phyloP scores from a whole-genome alignment of 64 coral and sea anemone genomes.

The Montipora foliosa region DNA sequence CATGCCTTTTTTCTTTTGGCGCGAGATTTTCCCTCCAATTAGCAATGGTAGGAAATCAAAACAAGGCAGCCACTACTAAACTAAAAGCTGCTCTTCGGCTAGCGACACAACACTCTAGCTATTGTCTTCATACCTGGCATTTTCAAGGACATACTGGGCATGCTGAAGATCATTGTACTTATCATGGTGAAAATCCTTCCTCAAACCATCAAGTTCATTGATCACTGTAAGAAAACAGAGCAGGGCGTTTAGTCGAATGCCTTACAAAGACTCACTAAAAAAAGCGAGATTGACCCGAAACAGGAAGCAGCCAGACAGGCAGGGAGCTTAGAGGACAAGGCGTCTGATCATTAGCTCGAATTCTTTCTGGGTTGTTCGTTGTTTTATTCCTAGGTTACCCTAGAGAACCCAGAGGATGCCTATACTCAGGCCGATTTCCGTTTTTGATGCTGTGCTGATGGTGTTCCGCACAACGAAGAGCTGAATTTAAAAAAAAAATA shows the following conservation, averaged over 20 bases:
- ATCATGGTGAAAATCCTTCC: slow-evolving; percentile 71
- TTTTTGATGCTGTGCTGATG: too few relatives aligned
- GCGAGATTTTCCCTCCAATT: neutral
- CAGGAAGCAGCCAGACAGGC: too few relatives aligned
- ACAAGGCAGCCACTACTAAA: neutral
- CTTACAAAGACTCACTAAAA: neutral
- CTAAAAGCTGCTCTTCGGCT: neutral
- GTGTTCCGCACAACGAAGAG: too few relatives aligned
- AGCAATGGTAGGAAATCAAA: neutral
- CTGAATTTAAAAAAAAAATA: too few relatives aligned
- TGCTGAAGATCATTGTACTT: slow-evolving; percentile 69
- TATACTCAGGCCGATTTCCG: too few relatives aligned
- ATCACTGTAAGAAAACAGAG: slow-evolving; percentile 68
- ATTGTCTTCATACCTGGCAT: slow-evolving; percentile 62
- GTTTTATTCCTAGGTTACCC: too few relatives aligned
- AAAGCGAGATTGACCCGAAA: too few relatives aligned
- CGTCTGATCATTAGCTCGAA: too few relatives aligned
- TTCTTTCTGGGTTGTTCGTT: too few relatives aligned
- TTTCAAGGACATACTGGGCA: slow-evolving; percentile 83
- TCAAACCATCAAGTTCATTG: slow-evolving; percentile 98
- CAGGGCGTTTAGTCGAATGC: neutral
- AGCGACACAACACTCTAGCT: neutral
- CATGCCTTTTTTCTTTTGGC: neutral
- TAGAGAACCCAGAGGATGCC: too few relatives aligned
- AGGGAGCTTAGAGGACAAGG: too few relatives aligned